Evolutionary conservation across 2,888 invertebrate species (phyloP), one percentile per base, ranked within the genome.

Genomic region (Drosophila emarginata): DNA sequence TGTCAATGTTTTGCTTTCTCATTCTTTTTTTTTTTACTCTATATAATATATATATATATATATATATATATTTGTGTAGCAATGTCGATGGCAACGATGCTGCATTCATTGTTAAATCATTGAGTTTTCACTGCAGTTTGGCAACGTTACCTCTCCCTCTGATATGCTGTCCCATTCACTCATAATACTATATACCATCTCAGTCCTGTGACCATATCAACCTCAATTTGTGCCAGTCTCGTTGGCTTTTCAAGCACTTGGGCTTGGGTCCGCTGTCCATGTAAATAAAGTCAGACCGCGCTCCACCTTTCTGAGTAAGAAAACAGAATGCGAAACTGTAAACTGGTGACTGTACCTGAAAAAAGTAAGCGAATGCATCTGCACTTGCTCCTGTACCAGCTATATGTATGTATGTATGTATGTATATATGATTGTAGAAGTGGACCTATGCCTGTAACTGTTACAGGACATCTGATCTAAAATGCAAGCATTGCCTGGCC

Each of bases 21-120:
- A 81, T 87, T 66, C 69, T 80, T 70, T 71, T 4, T 4, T 65
- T 62, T 51, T 68, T 61, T 57, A 64, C 18, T 45, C n/a, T 45
- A 45, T 45, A 45, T 40, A 40, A 15, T 9, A 39, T 57, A 59
- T 74, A 28, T 5, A 62, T 68, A 63, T 51, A 52, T 61, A 53
- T 57, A 58, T 63, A 67, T 61, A 71, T 81, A 67, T 79, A 84
- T 87, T 86, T 83, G 76, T 79, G 73, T 78, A 79, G 77, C 54
- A 36, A 54, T 32, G 54, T 54, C 54, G 61, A 53, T 61, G 61
- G 52, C 58, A 52, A 63, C 64, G 51, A 50, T 45, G 72, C 78
- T 88, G 82, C 78, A 84, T 88, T 84, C 84, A 88, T 89, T 87
- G 86, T 87, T 89, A 88, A 89, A 82, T 89, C 85, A 87, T 87